Evolutionary conservation across 2,113 vertebrate genomes (phyloP), one percentile per base, ranked within the genome.

Genomic region (Pampusana beccarii): DNA sequence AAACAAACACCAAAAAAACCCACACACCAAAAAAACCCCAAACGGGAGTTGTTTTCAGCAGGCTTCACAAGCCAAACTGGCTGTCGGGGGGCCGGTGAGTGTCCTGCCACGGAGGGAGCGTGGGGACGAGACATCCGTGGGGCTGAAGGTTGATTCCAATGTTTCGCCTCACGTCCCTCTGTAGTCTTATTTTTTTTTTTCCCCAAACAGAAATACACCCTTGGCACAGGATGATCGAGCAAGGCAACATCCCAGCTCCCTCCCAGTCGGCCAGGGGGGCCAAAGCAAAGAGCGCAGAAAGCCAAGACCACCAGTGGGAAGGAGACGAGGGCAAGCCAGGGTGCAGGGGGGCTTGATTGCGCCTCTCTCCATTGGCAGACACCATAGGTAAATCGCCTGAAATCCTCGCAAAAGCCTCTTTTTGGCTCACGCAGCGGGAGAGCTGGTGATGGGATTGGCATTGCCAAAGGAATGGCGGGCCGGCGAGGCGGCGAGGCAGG

Each of bases 401-500:
- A 90, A 57, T 16, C 40, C n/a, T 78, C 13, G 3, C 0, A 1
- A 50, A 72, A 90, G 16, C 1, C 16, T 1, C 42, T 34, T 58
- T 25, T 48, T 53, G 53, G 33, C 34, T 56, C 6, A 3, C 0
- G 18, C 5, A 9, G 46, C n/a, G 17, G 36, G 9, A 51, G 24
- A 48, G 16, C 23, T 46, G 38, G 48, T 28, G 16, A 40, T 58
- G 40, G 79, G 56, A 31, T 19, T 88, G 88, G 38, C 5, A 2
- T 38, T 36, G 31, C 33, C 0, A 10, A 60, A 53, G 74, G 53
- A 84, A 67, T 5, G 46, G 28, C 6, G 4, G 2, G 0, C 25
- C 0, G 2, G 31, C 0, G 0, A 67, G 61, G 26, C 4, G 2
- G 28, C 0, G 4, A 80, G 58, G 38, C 71, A 78, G 50, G 17